Conservation (phyloP, 2,113 vertebrate genomes). For the Falco punctatus region DNA sequence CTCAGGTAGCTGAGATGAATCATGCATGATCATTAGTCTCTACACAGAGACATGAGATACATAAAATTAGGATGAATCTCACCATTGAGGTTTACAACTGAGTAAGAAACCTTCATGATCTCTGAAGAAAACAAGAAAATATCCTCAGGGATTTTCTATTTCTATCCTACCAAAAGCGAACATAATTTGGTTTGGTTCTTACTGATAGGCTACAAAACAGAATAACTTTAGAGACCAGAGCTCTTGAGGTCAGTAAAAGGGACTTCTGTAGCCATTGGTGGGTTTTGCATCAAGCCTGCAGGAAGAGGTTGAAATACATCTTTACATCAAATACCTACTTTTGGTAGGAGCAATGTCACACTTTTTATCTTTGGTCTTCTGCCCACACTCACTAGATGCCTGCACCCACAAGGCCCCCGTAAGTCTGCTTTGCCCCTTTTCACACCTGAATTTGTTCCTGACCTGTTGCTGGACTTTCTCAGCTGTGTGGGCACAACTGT, state of each 20-base stretch:
- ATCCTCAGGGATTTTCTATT: neutral
- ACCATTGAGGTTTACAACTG: neutral
- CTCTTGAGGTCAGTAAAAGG: neutral
- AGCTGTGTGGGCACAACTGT: neutral
- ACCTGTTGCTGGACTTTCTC: neutral
- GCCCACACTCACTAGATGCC: neutral
- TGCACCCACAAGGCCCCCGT: neutral
- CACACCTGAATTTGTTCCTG: neutral
- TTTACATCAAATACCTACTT: neutral
- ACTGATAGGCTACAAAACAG: neutral
- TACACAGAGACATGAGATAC: neutral
- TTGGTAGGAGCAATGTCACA: neutral
- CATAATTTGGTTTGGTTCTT: neutral
- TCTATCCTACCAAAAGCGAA: neutral
- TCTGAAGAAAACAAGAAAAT: slow-evolving; percentile 4
- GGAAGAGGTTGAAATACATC: neutral
- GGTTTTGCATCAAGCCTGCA: neutral
- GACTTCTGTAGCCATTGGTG: neutral
- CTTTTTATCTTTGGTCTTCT: neutral
- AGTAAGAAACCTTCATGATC: neutral
- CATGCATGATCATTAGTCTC: neutral
- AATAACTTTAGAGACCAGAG: neutral
- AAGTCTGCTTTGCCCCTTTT: neutral
- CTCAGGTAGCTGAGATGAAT: slow-evolving; percentile 4
- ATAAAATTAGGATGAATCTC: neutral